A percentile compares a stretch with the other conserved stretches of the same genome.
Conservation (phyloP, 2,888 invertebrate species). For the Frankliniella fusca region DNA sequence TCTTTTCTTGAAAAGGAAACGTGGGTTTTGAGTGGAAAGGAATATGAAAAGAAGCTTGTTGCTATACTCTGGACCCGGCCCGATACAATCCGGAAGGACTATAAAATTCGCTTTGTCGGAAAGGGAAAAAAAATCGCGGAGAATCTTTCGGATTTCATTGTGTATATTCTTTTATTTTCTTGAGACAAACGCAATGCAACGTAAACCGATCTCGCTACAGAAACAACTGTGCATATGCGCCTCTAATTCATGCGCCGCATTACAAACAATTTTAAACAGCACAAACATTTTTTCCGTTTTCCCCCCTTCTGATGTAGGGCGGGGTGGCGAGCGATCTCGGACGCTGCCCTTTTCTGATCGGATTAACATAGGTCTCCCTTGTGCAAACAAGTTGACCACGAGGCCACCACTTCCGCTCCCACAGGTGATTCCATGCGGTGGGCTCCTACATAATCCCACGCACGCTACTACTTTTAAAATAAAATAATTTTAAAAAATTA, state of each 20-base stretch:
- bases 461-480: too few relatives aligned
- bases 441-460: too few relatives aligned
- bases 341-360: neutral
- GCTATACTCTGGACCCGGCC: neutral
- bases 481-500: too few relatives aligned
- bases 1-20: conserved; percentile 1
- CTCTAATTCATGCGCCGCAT: too few relatives aligned
- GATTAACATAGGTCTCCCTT: neutral
- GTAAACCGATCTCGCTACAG: too few relatives aligned
- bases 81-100: conserved; percentile 13
- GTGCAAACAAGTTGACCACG: neutral
- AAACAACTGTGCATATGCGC: too few relatives aligned
- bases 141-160: neutral
- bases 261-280: too few relatives aligned
- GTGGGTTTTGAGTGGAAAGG: neutral
- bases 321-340: too few relatives aligned
- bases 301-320: too few relatives aligned
- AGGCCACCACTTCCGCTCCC: neutral
- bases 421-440: neutral
- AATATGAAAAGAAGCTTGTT: conserved; percentile 21
- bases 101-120: conserved; percentile 16
- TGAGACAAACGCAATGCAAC: neutral
- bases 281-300: too few relatives aligned
- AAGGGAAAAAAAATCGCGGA: neutral
- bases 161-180: neutral